A percentile compares a stretch with the other conserved stretches of the same genome.
Evolutionary conservation across 2,113 vertebrate species (phyloP).

Genomic region (Ceratotherium simum): DNA sequence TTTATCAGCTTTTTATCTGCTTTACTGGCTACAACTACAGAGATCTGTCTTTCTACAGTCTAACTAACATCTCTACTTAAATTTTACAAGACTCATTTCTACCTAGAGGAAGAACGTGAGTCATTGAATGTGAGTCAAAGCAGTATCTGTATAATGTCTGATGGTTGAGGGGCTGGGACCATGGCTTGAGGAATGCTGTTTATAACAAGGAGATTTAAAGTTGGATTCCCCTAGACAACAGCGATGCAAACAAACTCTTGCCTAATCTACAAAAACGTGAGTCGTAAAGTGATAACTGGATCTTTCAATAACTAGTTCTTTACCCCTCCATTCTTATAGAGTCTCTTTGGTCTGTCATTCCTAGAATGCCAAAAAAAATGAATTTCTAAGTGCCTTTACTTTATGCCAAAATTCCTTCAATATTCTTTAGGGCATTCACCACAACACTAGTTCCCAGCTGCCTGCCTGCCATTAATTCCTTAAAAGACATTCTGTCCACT

Average conservation of each 20-base stretch:
- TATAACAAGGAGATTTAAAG: constrained; percentile 40
- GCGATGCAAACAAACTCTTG: constrained; percentile 12
- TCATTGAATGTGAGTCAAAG: not conserved
- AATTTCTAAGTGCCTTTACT: not conserved
- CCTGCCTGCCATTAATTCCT: not conserved
- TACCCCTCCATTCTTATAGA: not conserved
- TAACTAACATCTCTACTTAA: constrained; percentile 6
- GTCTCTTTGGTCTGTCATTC: constrained; percentile 2
- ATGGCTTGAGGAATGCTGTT: constrained; percentile 43
- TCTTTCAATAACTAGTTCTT: constrained; percentile 1
- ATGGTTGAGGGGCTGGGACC: not conserved
- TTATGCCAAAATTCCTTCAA: not conserved
- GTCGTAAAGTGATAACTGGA: not conserved
- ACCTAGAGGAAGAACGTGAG: not conserved
- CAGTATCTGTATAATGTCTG: constrained; percentile 26
- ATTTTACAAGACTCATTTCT: constrained; percentile 28
- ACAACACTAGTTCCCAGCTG: not conserved
- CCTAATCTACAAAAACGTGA: not conserved
- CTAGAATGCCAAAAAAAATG: not conserved
- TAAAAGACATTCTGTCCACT: not conserved
- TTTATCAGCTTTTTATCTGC: not conserved
- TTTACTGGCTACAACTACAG: not conserved
- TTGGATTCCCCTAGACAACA: not conserved
- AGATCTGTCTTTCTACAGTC: not conserved
- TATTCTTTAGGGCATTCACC: not conserved